Evolutionary conservation across 2,888 invertebrate genomes (phyloP).

Genomic region (Eupithecia abbreviata): DNA sequence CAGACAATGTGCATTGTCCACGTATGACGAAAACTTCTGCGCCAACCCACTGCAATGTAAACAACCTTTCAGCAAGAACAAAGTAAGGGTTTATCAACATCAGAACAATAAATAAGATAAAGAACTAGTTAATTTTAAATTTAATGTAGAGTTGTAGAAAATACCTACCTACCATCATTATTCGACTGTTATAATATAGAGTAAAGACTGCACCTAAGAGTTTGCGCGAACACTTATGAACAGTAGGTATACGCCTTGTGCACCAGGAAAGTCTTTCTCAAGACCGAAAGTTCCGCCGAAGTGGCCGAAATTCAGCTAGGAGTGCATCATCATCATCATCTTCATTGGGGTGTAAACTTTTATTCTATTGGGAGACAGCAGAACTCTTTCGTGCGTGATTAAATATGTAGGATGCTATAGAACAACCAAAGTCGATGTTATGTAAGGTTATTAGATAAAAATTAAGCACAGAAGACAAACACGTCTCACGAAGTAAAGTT

Average conservation of each 20-base stretch:
- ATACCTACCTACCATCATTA: not conserved
- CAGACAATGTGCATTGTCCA: slow-evolving; percentile 77
- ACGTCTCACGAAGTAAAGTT: not conserved
- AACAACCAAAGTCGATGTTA: not conserved
- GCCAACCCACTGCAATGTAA: slow-evolving; percentile 16
- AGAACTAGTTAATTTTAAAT: not conserved
- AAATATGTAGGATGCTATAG: not conserved
- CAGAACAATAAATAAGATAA: not conserved
- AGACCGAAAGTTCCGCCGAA: too few species aligned
- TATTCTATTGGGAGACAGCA: not conserved
- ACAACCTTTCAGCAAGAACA: not conserved
- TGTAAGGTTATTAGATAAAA: not conserved
- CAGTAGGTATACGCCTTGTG: too few species aligned
- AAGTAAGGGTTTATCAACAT: not conserved
- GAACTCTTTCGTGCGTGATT: not conserved
- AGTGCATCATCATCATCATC: too few species aligned
- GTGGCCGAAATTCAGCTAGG: too few species aligned
- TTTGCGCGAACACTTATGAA: too few species aligned
- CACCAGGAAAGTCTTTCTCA: too few species aligned
- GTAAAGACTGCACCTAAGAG: too few species aligned
- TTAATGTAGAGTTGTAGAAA: not conserved
- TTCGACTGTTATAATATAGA: not conserved
- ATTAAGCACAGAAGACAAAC: too few species aligned
- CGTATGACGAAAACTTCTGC: slow-evolving; percentile 57
- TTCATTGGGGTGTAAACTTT: not conserved